Conservation (phyloP, 2,888 invertebrate genomes). For the Coenonympha glycerion region DNA sequence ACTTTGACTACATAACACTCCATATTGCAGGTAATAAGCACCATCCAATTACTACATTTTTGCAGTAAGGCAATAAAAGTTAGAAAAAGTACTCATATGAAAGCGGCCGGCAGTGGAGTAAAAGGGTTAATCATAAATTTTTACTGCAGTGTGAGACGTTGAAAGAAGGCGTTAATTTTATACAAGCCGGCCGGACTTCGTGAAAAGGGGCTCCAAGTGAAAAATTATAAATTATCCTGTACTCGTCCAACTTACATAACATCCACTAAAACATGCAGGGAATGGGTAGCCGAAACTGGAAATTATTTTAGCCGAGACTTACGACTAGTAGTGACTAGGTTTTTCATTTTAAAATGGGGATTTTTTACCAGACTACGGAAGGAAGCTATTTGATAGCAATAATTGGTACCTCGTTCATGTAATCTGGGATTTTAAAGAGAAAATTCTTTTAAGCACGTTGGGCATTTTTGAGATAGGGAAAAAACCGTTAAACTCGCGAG, state of each 20-base stretch:
- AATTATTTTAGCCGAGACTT: neutral
- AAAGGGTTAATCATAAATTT: conserved; percentile 20
- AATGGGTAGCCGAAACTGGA: neutral
- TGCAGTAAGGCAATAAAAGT: conserved; percentile 7
- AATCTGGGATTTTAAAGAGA: too few relatives aligned
- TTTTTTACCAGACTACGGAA: too few relatives aligned
- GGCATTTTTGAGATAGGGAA: too few relatives aligned
- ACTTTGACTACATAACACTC: too few relatives aligned
- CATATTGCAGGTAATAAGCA: neutral
- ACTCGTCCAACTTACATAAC: neutral
- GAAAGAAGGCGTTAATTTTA: conserved; percentile 42
- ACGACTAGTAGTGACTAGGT: too few relatives aligned
- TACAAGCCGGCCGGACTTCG: conserved; percentile 27
- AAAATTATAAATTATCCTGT: conserved; percentile 45
- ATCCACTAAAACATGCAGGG: neutral
- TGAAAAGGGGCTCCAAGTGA: conserved; percentile 18
- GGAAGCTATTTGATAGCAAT: too few relatives aligned
- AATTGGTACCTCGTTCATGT: too few relatives aligned
- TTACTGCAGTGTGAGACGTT: conserved; percentile 38
- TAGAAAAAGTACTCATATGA: conserved; percentile 16
- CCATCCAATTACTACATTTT: conserved; percentile 6
- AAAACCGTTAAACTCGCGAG: too few relatives aligned
- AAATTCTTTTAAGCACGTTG: too few relatives aligned
- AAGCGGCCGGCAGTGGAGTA: conserved; percentile 14
- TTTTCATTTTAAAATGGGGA: too few relatives aligned